Conservation (phyloP, 1,140 invertebrate species). For the Spodoptera litura region DNA sequence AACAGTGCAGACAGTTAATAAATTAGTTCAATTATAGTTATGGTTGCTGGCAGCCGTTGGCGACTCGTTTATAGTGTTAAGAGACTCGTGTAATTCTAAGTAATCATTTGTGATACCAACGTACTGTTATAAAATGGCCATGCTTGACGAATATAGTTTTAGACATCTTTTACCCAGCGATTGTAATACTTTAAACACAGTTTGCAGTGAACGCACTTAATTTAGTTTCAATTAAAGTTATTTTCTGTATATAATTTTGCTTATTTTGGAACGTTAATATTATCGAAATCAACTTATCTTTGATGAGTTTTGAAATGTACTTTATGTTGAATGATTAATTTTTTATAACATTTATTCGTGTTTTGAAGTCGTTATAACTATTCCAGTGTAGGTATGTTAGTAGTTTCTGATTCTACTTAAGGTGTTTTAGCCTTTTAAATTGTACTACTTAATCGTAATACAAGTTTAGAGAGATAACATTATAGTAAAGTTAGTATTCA, state of each 20-base stretch:
- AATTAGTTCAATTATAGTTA: constrained; percentile 56
- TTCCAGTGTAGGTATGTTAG: not conserved
- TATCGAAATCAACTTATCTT: constrained; percentile 17
- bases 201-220: constrained; percentile 12
- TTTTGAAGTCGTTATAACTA: constrained; percentile 14
- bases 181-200: constrained; percentile 35
- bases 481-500: constrained; percentile 23
- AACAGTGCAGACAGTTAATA: constrained; percentile 46
- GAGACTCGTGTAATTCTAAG: constrained; percentile 51
- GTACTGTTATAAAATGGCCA: constrained; percentile 51
- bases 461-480: constrained; percentile 28
- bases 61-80: constrained; percentile 35
- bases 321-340: constrained; percentile 23
- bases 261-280: constrained; percentile 22
- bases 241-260: not conserved
- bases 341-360: constrained; percentile 23
- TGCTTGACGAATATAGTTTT: constrained; percentile 49
- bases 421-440: constrained; percentile 41
- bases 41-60: constrained; percentile 42
- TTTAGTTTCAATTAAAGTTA: not conserved
- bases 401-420: constrained; percentile 35
- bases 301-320: constrained; percentile 26
- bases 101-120: constrained; percentile 59
- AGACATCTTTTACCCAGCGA: constrained; percentile 48
- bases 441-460: constrained; percentile 19